These are phyloP conservation scores for Oreortyx pictus DNA, from an alignment of 2,797 vertebrate genomes.

Conservation along the genomic window DNA sequence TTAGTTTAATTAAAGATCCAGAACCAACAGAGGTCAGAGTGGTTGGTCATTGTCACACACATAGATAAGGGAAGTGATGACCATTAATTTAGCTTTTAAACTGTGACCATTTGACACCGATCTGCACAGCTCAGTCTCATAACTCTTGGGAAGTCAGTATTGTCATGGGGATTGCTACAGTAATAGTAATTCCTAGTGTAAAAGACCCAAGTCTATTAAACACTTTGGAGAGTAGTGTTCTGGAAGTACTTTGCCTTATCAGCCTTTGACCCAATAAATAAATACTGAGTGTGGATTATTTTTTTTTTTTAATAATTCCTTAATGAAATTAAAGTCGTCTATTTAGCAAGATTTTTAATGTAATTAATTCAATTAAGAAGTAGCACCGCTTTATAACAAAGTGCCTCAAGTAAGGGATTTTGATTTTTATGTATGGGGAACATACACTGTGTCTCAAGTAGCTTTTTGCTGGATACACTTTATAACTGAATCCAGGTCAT, in stretches of 20 bases:
- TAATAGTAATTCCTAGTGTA: background rate
- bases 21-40: background rate
- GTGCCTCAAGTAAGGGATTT: constrained; percentile 14
- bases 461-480: constrained; percentile 50
- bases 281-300: background rate
- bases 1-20: background rate
- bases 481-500: constrained; percentile 53
- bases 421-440: constrained; percentile 61
- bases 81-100: background rate
- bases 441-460: background rate
- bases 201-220: background rate
- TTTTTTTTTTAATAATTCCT: background rate
- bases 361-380: constrained; percentile 68
- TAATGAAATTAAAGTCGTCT: constrained; percentile 65
- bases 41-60: background rate
- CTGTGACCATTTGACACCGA: background rate
- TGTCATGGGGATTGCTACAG: background rate
- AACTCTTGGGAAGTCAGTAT: background rate
- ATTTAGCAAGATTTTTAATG: constrained; percentile 59
- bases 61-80: background rate
- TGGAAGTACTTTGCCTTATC: background rate
- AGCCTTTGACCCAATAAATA: background rate
- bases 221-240: background rate
- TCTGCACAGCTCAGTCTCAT: background rate
- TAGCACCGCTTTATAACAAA: constrained; percentile 59